These are phyloP conservation scores for Oreotrochilus melanogaster DNA, from an alignment of 2,113 vertebrate genomes.

Conservation along the genomic window DNA sequence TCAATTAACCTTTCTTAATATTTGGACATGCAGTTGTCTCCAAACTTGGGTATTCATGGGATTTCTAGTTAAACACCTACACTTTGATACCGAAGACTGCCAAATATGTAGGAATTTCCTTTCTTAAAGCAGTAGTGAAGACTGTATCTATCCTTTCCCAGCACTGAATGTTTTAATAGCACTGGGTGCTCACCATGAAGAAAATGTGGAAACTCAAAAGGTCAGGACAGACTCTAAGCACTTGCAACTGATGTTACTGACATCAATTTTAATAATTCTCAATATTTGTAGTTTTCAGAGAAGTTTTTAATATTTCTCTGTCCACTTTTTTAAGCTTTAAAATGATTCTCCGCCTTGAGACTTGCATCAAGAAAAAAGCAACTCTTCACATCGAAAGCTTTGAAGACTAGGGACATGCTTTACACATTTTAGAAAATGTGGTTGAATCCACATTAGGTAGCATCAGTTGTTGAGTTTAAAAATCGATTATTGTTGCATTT, in stretches of 20 bases:
- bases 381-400: conserved; percentile 79
- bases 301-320: conserved; percentile 84
- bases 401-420: conserved; percentile 76
- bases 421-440: conserved; percentile 70
- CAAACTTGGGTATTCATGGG: conserved; percentile 81
- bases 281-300: conserved; percentile 83
- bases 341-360: conserved; percentile 82
- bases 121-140: conserved; percentile 79
- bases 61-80: conserved; percentile 81
- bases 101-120: conserved; percentile 84
- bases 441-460: conserved; percentile 69
- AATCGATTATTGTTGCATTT: conserved; percentile 75
- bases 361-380: conserved; percentile 81
- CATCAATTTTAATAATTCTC: conserved; percentile 82
- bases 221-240: conserved; percentile 77
- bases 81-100: conserved; percentile 85
- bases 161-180: conserved; percentile 83
- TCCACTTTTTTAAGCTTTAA: conserved; percentile 87
- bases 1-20: conserved; percentile 77
- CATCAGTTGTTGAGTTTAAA: conserved; percentile 80
- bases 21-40: conserved; percentile 78
- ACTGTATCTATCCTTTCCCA: conserved; percentile 77
- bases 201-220: conserved; percentile 76
- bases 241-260: conserved; percentile 80
- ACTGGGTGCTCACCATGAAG: conserved; percentile 81